Conservation (phyloP, 2,888 invertebrate genomes). For the Willowsia nigromaculata region DNA sequence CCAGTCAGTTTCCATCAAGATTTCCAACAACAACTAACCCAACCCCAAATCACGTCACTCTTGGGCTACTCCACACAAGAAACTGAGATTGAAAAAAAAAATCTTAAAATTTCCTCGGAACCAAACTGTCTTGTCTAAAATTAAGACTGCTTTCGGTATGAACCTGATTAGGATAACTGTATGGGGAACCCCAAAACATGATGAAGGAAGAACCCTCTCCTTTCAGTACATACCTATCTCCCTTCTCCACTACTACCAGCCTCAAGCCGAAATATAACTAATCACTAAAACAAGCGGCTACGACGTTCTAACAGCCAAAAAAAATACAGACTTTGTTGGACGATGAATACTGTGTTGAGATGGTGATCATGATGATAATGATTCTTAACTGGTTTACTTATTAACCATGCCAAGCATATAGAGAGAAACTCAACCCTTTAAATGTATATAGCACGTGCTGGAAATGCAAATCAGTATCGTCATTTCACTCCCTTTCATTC, state of each 20-base stretch:
- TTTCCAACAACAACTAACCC: neutral
- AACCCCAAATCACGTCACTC: constrained; percentile 13
- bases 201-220: neutral
- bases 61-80: neutral
- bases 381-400: neutral
- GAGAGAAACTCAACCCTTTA: neutral
- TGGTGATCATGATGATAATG: neutral
- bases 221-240: neutral
- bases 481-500: neutral
- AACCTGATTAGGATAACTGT: neutral
- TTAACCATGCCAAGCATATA: neutral
- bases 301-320: neutral
- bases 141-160: constrained; percentile 46
- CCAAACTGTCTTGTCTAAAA: constrained; percentile 56
- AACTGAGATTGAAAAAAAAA: neutral
- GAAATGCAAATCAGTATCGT: constrained; percentile 53
- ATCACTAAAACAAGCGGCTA: neutral
- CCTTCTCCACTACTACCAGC: neutral
- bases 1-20: no score
- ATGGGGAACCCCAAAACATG: constrained; percentile 1
- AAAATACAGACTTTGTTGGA: neutral
- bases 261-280: neutral
- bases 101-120: neutral
- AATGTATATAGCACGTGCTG: constrained; percentile 55
- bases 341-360: no score